Evolutionary conservation across 2,797 vertebrate species (phyloP).

Genomic region (Hippopotamyrus pictus): DNA sequence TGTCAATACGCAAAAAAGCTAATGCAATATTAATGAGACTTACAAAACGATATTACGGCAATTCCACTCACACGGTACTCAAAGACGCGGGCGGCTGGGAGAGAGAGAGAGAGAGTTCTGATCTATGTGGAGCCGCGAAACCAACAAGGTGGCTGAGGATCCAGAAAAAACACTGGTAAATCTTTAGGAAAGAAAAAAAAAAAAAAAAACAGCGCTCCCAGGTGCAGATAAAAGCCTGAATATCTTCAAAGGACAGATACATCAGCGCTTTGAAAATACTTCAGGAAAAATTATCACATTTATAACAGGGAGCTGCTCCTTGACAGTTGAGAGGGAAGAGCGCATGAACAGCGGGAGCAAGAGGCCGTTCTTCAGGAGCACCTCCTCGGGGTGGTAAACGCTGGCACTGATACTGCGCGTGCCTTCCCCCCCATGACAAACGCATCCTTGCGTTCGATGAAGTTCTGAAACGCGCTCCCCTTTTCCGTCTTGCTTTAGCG

Average conservation of each 20-base stretch:
- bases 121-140: neutral
- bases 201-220: neutral
- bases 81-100: neutral
- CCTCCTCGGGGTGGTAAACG: neutral
- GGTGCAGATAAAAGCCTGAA: slow-evolving; percentile 13
- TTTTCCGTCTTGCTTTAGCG: neutral
- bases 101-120: neutral
- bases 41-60: slow-evolving; percentile 35
- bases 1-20: slow-evolving; percentile 29
- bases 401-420: neutral
- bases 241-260: slow-evolving; percentile 2
- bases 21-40: slow-evolving; percentile 41
- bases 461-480: neutral
- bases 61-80: slow-evolving; percentile 27
- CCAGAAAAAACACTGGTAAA: neutral
- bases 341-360: neutral
- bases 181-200: neutral
- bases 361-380: neutral
- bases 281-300: slow-evolving; percentile 15
- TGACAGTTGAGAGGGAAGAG: neutral
- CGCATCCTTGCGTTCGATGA: neutral
- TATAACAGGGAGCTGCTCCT: neutral
- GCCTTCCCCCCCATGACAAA: neutral
- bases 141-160: neutral
- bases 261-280: slow-evolving; percentile 11